phyloP scores from a whole-genome alignment of 53 echinoderm and acorn worm genomes.

The Antedon mediterranea region DNA sequence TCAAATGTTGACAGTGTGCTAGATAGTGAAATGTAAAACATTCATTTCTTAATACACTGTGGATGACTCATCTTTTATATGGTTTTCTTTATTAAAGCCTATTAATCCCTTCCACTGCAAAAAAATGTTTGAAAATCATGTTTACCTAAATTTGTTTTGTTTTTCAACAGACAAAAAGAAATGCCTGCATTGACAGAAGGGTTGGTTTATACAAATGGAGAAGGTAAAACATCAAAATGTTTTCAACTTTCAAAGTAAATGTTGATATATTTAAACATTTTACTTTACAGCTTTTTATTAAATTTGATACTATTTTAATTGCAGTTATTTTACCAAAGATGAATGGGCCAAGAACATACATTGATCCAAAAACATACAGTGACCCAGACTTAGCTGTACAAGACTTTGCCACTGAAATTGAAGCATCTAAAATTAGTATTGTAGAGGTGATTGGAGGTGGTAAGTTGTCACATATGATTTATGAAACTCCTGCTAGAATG shows the following conservation, averaged over 20 bases:
- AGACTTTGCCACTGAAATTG: conserved; percentile 89
- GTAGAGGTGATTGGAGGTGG: conserved; percentile 96
- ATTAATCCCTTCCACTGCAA: too few relatives aligned
- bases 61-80: too few relatives aligned
- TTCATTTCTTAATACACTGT: too few relatives aligned
- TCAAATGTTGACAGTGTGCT: too few relatives aligned
- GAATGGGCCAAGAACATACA: conserved; percentile 63
- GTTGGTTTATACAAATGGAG: conserved; percentile 38
- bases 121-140: too few relatives aligned
- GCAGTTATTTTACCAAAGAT: conserved; percentile 61
- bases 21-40: too few relatives aligned
- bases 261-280: too few relatives aligned
- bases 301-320: neutral
- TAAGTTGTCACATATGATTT: conserved; percentile 11
- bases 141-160: conserved; percentile 2
- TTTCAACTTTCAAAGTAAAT: too few relatives aligned
- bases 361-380: conserved; percentile 92
- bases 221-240: conserved; percentile 31
- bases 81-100: too few relatives aligned
- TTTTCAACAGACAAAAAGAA: conserved; percentile 68
- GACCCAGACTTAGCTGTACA: conserved; percentile 81
- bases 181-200: conserved; percentile 66
- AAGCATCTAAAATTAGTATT: conserved; percentile 70
- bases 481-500: too few relatives aligned
- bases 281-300: neutral